A percentile compares a stretch with the other conserved stretches of the same genome.
These are phyloP conservation scores for Drosophila anomelani DNA, from an alignment of 2,888 invertebrate species.

Conservation along the genomic window DNA sequence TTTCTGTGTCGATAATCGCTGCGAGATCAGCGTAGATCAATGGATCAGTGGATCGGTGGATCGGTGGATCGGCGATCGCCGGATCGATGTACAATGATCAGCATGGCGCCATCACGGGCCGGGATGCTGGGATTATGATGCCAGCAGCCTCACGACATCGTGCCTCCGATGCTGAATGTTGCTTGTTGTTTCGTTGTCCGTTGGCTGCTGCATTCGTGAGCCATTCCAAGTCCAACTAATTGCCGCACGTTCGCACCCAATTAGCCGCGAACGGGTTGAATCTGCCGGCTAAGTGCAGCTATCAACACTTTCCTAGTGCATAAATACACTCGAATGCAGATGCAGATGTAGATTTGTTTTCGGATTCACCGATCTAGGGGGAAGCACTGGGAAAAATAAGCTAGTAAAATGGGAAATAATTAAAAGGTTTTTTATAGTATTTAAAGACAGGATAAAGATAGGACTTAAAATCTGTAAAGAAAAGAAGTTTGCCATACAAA, in stretches of 20 bases:
- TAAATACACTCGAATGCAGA: slow-evolving; percentile 23
- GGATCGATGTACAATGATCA: slow-evolving; percentile 61
- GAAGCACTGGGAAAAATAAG: background rate
- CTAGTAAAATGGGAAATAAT: no score
- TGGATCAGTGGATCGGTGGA: slow-evolving; percentile 24
- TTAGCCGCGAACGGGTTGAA: slow-evolving; percentile 73
- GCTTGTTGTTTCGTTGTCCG: slow-evolving; percentile 4
- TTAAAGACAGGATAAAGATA: background rate
- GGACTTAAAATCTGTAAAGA: background rate
- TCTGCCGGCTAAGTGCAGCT: slow-evolving; percentile 75
- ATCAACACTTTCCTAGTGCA: slow-evolving; percentile 70
- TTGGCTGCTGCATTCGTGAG: slow-evolving; percentile 61
- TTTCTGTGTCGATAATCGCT: slow-evolving; percentile 49
- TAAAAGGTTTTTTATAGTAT: background rate
- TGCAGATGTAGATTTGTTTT: slow-evolving; percentile 9
- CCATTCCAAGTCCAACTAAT: slow-evolving; percentile 75
- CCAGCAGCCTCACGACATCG: slow-evolving; percentile 48
- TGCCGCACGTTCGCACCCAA: slow-evolving; percentile 80
- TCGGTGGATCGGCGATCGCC: slow-evolving; percentile 17
- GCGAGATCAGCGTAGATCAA: slow-evolving; percentile 39
- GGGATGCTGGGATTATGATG: slow-evolving; percentile 61
- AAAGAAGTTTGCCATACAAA: no score
- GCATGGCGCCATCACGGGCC: slow-evolving; percentile 64
- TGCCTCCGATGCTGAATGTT: slow-evolving; percentile 31
- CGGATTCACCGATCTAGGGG: no score